Evolutionary conservation across 35 echinoderm and acorn worm genomes (phyloP), one percentile per base, ranked within the genome.

Genomic region (Lytechinus variegatus): DNA sequence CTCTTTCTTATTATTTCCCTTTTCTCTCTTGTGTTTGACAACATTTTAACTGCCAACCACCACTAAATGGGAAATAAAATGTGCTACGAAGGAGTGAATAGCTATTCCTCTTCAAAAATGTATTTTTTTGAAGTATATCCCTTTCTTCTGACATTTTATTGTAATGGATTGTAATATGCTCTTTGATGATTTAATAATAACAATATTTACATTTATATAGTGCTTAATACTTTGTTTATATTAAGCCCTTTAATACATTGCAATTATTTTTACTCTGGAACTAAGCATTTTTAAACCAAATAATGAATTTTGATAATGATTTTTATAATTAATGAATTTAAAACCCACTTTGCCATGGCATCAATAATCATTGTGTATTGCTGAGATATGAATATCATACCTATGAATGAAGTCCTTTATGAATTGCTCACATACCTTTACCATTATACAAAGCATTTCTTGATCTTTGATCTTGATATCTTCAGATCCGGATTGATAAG

Each of bases 401-500:
- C 24, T 79, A 19, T 79, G 66, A 79, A 79, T 79, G 66, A 79
- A 79, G 66, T 79, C 16, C 19, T 79, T 24, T 79, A 79, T 44
- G 33, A 79, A 79, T 24, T 79, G 19, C 66, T 79, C 16, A 79
- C 16, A 79, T 79, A 79, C 66, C 66, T 79, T 79, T 79, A 79
- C 66, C 66, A 79, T 79, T 19, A n/a, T 79, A 24, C 66, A 79
- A 79, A 79, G 19, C 66, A 79, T 79, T 5, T 79, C 66, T 79
- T 79, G 66, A 79, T n/a, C 66, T 79, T 79, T 79, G 66, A 79
- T 79, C 66, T 79, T 79, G 66, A 79, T 79, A 79, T 16, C 66
- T n/a, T 79, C n/a, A 79, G 66, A 79, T 79, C 66, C 66, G 66
- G 66, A 79, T 27, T 79, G 16, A n/a, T 60, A 12, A 0, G 57